Evolutionary conservation across 2,113 vertebrate genomes (phyloP), one percentile per base, ranked within the genome.

Genomic region (Mola mola): DNA sequence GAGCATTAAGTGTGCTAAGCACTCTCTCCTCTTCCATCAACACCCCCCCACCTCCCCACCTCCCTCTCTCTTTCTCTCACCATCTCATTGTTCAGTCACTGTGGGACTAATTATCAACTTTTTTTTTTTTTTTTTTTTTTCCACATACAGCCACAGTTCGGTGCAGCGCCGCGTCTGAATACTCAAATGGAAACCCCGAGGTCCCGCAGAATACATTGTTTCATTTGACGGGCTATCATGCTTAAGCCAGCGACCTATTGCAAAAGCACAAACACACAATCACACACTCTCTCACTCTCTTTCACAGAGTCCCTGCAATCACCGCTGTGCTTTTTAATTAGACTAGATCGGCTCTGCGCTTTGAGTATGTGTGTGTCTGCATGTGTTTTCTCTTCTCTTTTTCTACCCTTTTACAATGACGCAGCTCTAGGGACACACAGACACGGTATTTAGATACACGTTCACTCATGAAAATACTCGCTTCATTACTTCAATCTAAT

Each of bases 21-120:
- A 90, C 90, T 93, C 91, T 90, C 82, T 83, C 50, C 69, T 77
- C 56, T 49, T 65, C 66, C 72, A 59, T 66, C 75, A 58, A 3
- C 60, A 15, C 49, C 71, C 13, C 37, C 5, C 47, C 34, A 69
- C n/a, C 42, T 4, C 34, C 42, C 21, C 62, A 47, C 34, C 70
- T 7, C 28, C 6, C 46, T 2, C 15, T 31, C 46, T 10, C 48
- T 44, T 25, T 46, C 70, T 34, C 56, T 72, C 83, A 93, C 91
- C 91, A 82, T 87, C 91, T 94, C 93, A 88, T 87, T 90, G 91
- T 93, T 91, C 94, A 97, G 92, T 92, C 97, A 97, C 97, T 95
- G 91, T 85, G 97, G 96, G 96, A 98, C 94, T 97, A 97, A 98
- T 98, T 98, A 99, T 91, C 92, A 93, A 94, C 92, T 95, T 95